Base-by-base conservation (phyloP, 1,140 invertebrate species). In the Melanaphis sacchari region DNA sequence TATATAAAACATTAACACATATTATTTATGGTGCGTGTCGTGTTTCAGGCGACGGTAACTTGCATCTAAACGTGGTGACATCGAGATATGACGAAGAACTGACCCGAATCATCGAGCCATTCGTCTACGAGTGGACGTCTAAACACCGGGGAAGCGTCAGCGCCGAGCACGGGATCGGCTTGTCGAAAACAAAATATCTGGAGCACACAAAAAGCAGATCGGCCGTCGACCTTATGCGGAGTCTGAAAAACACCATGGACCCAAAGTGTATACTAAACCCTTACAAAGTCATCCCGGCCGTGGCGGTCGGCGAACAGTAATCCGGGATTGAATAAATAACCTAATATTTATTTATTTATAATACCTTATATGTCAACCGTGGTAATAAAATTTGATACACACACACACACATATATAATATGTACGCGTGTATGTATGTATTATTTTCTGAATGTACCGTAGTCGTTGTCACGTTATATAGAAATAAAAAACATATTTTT, bases 161-260 rank as follows among this genome's bases (percentile, higher is more conserved):
- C 95, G 98, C 99, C 5, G 99, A 99, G 95, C 99, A 99, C 95
- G 99, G 99, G 1, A 97, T 99, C 36, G 99, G 99, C 5, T 97
- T 98, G 94, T 96, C 97, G 81, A 99, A 99, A 95, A 96, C 97
- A n/a, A 96, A 98, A 92, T 99, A 97, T 95, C 96, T 99, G 31
- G 96, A 97, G 94, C 97, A 97, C 95, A 98, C 97, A 40, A 99
- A 99, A 96, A 96, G 97, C 84, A 89, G 95, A 22, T 96, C 96
- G 46, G 97, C 98, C 2, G 96, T 99, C 38, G 94, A 96, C 7
- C 95, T 98, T 2, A 99, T 99, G 98, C 96, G 96, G 49, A 95
- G 97, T n/a, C 95, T 99, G 26, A 99, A 99, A 95, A 95, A 95
- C 43, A 94, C 98, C 9, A 97, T 99, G 96, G 99, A 99, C 96